Evolutionary conservation across 2,113 vertebrate species (phyloP).

Genomic region (Platysteira castanea): DNA sequence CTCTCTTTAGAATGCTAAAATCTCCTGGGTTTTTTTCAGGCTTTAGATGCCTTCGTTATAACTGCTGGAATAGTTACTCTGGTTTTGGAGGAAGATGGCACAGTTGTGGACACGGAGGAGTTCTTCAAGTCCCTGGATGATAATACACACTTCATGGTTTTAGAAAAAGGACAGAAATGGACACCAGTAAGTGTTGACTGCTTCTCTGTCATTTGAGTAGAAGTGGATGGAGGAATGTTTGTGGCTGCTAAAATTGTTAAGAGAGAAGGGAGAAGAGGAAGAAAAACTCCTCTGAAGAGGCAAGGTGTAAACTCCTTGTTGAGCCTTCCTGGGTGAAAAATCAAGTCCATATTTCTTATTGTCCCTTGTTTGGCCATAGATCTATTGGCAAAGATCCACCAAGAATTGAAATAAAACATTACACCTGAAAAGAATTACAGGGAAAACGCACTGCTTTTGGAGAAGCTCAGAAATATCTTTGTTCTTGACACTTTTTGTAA

Average conservation of each 20-base stretch:
- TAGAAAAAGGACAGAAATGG: constrained; percentile 82
- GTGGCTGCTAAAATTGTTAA: neutral
- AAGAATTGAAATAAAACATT: neutral
- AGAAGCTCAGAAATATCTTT: neutral
- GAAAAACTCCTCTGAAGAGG: neutral
- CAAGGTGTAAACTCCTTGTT: neutral
- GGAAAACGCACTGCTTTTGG: neutral
- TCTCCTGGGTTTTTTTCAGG: constrained; percentile 45
- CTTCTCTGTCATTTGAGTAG: neutral
- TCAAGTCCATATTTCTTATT: neutral
- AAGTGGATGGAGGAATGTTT: neutral
- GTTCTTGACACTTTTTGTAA: neutral
- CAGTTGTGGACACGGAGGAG: constrained; percentile 82
- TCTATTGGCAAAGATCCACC: neutral
- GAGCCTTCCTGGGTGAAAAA: neutral
- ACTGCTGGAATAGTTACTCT: constrained; percentile 71
- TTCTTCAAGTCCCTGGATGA: constrained; percentile 80
- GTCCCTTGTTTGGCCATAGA: neutral
- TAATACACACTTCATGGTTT: constrained; percentile 80
- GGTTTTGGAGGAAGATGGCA: constrained; percentile 89
- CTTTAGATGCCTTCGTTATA: constrained; percentile 73
- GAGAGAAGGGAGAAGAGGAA: neutral
- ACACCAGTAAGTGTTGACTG: constrained; percentile 66
- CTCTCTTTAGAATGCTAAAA: neutral
- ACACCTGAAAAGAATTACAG: neutral